Conservation (phyloP, 1,140 invertebrate genomes). For the Drosophila pachea region DNA sequence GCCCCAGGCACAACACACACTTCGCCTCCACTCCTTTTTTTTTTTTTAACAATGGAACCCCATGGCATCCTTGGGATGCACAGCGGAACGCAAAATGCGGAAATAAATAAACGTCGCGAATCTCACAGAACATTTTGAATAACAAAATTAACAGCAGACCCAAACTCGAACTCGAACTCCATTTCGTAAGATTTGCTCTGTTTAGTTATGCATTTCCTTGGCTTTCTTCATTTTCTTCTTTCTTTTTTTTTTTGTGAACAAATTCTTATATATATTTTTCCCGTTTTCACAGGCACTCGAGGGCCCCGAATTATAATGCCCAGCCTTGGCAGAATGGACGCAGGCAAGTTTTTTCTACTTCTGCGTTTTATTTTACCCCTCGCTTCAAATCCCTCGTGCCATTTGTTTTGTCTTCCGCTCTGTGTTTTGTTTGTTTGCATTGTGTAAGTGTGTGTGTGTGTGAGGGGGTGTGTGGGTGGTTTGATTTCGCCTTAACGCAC, state of each 20-base stretch:
- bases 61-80: conserved; percentile 12
- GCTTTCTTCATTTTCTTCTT: conserved; percentile 10
- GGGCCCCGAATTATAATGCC: conserved; percentile 39
- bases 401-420: conserved; percentile 52
- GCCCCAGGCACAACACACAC: conserved; percentile 29
- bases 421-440: conserved; percentile 21
- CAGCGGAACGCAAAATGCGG: conserved; percentile 45
- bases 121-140: conserved; percentile 72
- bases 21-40: too few relatives aligned
- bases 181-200: conserved; percentile 29
- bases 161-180: neutral
- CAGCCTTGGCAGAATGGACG: conserved; percentile 36
- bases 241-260: conserved; percentile 33
- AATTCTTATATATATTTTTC: conserved; percentile 56
- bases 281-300: conserved; percentile 48
- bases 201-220: conserved; percentile 68
- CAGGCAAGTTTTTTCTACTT: conserved; percentile 59
- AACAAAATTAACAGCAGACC: conserved; percentile 75
- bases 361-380: conserved; percentile 29
- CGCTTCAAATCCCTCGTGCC: conserved; percentile 12
- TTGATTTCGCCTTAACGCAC: conserved; percentile 64
- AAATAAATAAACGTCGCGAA: conserved; percentile 77
- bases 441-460: conserved; percentile 13
- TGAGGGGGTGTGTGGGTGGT: conserved; percentile 5
- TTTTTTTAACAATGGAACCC: conserved; percentile 56